Evolutionary conservation across 1,140 invertebrate species (phyloP).

Genomic region (Adelges cooleyi): DNA sequence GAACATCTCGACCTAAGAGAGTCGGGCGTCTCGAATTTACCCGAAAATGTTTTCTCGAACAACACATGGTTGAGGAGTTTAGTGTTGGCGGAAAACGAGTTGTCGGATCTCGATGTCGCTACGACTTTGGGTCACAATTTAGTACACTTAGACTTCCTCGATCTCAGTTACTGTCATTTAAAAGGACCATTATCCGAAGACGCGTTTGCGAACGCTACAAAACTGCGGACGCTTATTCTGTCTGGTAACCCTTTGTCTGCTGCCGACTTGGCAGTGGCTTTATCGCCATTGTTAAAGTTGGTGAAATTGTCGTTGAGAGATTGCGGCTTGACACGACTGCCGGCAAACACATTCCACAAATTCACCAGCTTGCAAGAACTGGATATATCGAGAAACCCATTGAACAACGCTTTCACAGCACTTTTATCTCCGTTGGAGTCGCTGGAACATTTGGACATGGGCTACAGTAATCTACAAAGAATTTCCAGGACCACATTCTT

Average conservation of each 20-base stretch:
- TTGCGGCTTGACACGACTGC: constrained; percentile 49
- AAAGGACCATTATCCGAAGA: constrained; percentile 52
- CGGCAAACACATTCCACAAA: constrained; percentile 50
- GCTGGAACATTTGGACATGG: constrained; percentile 59
- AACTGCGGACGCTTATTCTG: constrained; percentile 50
- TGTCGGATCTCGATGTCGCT: constrained; percentile 50
- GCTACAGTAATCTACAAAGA: constrained; percentile 54
- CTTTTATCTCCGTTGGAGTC: constrained; percentile 52
- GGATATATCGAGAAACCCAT: constrained; percentile 56
- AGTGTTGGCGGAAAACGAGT: constrained; percentile 52
- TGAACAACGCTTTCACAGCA: constrained; percentile 54
- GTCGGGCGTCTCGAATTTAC: constrained; percentile 48
- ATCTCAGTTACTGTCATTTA: constrained; percentile 57
- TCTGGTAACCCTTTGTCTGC: constrained; percentile 56
- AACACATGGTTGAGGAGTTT: constrained; percentile 53
- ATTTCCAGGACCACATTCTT: constrained; percentile 54
- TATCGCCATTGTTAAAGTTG: constrained; percentile 50
- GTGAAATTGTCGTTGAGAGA: constrained; percentile 55
- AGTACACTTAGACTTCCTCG: constrained; percentile 52
- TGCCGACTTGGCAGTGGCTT: constrained; percentile 50
- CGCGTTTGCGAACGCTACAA: constrained; percentile 55
- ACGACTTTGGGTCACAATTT: constrained; percentile 52
- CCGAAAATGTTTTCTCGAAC: constrained; percentile 52
- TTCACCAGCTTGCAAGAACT: constrained; percentile 49
- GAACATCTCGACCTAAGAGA: constrained; percentile 53